Evolutionary conservation across 1,140 invertebrate genomes (phyloP), one percentile per base, ranked within the genome.

Genomic region (Microplitis demolitor): DNA sequence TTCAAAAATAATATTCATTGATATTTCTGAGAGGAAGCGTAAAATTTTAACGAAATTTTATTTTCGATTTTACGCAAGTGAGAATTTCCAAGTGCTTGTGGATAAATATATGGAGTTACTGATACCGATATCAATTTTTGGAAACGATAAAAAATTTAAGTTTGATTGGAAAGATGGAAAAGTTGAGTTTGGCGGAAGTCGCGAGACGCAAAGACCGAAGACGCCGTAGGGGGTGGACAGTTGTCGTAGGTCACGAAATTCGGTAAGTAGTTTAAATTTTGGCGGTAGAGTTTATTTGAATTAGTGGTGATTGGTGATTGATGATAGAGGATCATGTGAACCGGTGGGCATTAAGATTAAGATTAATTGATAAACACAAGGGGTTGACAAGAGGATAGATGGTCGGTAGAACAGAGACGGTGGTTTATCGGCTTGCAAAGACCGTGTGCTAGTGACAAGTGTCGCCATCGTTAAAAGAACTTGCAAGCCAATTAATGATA

Each of bases 181-280:
- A 83, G 61, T 75, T 87, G 6, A 85, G 82, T 69, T 79, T 85
- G 3, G 85, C 86, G 51, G 88, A 89, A 74, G 68, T 78, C 78
- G 75, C 80, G 75, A 78, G 83, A 5, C 80, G 84, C 50, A 87
- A 89, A 72, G 87, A 89, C 16, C 84, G 82, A 73, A 83, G 89
- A 73, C 87, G 90, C n/a, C 84, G 88, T 45, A 84, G 90, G 50
- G 90, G 90, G 1, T 91, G 90, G 90, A 91, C 90, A 8, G 90
- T 91, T 4, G 89, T 91, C 8, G 85, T 91, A 63, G 90, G 90
- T 51, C 88, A 88, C 31, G 90, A 91, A 85, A 82, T 91, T 73
- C 87, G 89, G 89, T 90, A 84, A 86, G 85, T 82, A 58, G 54
- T 64, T 9, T 58, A 16, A 66, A 66, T 58, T 70, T 24, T 24